Evolutionary conservation across 1,140 invertebrate species (phyloP).

Genomic region (Uloborus diversus): DNA sequence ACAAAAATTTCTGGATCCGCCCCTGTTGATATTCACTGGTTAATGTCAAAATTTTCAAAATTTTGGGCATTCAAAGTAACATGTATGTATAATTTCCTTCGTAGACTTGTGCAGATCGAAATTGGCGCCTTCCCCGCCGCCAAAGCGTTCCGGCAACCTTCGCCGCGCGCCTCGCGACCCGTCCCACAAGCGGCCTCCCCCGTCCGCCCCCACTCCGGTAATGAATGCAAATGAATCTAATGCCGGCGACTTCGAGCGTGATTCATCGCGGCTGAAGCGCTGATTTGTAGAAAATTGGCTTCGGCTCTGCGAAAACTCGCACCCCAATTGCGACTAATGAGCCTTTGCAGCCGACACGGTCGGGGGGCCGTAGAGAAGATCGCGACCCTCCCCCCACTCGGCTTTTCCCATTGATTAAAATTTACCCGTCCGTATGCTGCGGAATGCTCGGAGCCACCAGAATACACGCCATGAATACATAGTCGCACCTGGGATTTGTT

Average conservation of each 20-base stretch:
- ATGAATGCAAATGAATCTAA: slow-evolving; percentile 52
- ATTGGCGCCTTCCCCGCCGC: no score
- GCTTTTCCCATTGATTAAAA: slow-evolving; percentile 38
- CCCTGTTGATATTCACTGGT: no score
- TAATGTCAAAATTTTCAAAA: no score
- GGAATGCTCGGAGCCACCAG: background rate
- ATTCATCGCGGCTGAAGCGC: slow-evolving; percentile 41
- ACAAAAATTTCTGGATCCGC: no score
- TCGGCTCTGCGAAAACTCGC: slow-evolving; percentile 36
- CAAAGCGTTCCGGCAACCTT: background rate
- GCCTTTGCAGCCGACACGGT: slow-evolving; percentile 4
- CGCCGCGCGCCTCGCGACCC: background rate
- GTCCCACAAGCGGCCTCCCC: background rate
- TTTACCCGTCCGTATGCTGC: slow-evolving; percentile 22
- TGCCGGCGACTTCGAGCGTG: slow-evolving; percentile 14
- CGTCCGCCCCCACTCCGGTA: background rate
- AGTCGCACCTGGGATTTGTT: no score
- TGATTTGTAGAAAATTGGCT: slow-evolving; percentile 52
- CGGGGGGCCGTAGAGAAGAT: background rate
- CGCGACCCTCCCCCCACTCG: background rate
- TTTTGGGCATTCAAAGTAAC: no score
- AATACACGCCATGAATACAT: slow-evolving; percentile 21
- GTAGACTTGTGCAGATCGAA: no score
- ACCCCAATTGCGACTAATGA: slow-evolving; percentile 45
- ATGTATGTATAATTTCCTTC: no score